Percentiles rank a stretch among this genome's conserved stretches.
phyloP scores from a whole-genome alignment of 2,888 invertebrate species.

The Orthosia incerta region DNA sequence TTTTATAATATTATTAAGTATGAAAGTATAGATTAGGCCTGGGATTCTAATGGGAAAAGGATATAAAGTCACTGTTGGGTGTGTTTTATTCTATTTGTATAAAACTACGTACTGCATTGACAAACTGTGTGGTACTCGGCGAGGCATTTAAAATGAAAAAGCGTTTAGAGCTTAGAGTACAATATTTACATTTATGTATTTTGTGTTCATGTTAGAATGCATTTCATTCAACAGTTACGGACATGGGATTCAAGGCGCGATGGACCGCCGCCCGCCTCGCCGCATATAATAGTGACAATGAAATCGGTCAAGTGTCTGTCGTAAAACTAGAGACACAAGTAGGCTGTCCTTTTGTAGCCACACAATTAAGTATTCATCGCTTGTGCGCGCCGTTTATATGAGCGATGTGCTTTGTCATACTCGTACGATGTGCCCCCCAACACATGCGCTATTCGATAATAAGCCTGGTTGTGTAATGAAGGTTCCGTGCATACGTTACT shows the following conservation, averaged over 20 bases:
- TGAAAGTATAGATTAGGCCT: too few species aligned
- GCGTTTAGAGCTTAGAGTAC: conserved; percentile 57
- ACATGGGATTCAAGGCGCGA: conserved; percentile 71
- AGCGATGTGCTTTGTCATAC: conserved; percentile 75
- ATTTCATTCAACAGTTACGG: conserved; percentile 75
- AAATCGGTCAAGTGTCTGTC: conserved; percentile 86
- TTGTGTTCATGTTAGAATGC: conserved; percentile 69
- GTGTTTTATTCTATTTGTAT: conserved; percentile 35
- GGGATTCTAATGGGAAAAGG: conserved; percentile 25
- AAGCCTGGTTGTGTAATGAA: conserved; percentile 36
- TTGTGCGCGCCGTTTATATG: conserved; percentile 75
- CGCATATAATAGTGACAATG: conserved; percentile 84
- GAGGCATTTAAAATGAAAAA: conserved; percentile 64
- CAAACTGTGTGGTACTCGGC: conserved; percentile 37
- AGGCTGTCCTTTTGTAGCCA: conserved; percentile 84
- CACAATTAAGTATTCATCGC: conserved; percentile 85
- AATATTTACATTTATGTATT: conserved; percentile 70
- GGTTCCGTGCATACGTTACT: conserved; percentile 41
- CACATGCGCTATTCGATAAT: conserved; percentile 54
- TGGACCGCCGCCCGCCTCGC: conserved; percentile 71
- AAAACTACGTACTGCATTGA: conserved; percentile 43
- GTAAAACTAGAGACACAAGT: conserved; percentile 86
- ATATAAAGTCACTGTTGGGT: conserved; percentile 27
- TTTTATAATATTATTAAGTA: too few species aligned
- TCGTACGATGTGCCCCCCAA: conserved; percentile 65